Percentiles rank a stretch among this genome's conserved stretches.
Conservation (phyloP, 2,113 vertebrate species). For the Irena cyanogastra region DNA sequence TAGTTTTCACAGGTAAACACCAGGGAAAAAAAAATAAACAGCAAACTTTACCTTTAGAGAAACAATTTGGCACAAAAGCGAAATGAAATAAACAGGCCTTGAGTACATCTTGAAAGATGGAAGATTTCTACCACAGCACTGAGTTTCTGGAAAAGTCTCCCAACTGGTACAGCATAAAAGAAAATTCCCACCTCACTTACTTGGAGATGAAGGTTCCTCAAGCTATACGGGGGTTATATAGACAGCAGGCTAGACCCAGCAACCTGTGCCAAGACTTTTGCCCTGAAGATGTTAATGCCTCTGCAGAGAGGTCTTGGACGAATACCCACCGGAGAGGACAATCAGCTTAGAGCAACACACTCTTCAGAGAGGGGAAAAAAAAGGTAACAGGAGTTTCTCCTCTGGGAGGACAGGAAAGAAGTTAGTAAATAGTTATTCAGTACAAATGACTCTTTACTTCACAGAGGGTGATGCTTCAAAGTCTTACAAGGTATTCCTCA, state of each 20-base stretch:
- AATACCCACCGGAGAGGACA: neutral
- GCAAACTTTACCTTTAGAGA: neutral
- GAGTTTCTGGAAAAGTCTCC: neutral
- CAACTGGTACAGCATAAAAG: neutral
- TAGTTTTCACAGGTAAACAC: neutral
- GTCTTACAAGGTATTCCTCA: neutral
- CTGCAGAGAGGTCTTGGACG: neutral
- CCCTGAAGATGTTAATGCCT: neutral
- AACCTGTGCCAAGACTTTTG: neutral
- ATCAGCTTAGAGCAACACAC: neutral
- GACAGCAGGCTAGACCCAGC: neutral
- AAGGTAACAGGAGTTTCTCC: neutral
- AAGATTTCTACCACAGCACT: neutral
- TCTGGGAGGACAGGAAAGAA: neutral
- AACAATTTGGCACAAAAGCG: neutral
- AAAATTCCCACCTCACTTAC: neutral
- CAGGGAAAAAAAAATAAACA: fast-evolving
- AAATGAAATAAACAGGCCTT: neutral
- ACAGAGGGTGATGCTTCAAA: neutral
- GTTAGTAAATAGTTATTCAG: neutral
- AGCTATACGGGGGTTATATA: neutral
- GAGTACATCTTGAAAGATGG: neutral
- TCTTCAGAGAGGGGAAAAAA: neutral
- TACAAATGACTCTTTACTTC: neutral
- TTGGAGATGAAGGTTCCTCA: neutral